Percentiles rank a stretch among this genome's conserved stretches.
Conservation (phyloP, 2,888 invertebrate genomes). For the Germaria angustata region DNA sequence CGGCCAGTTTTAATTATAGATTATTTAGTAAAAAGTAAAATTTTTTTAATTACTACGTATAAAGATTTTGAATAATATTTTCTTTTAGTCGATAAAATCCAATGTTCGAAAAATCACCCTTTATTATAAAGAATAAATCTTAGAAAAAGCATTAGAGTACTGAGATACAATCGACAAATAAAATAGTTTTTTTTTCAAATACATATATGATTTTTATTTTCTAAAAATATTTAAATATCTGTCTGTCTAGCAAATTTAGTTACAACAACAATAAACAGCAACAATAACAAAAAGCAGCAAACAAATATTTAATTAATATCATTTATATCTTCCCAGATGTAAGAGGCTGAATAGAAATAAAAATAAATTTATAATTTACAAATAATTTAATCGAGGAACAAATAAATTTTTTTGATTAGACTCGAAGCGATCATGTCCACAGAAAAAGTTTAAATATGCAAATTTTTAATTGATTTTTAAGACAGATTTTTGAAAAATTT, state of each 20-base stretch:
- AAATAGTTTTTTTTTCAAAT: constrained; percentile 5
- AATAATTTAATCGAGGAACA: too few relatives aligned
- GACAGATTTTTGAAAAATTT: not conserved
- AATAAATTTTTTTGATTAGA: not conserved
- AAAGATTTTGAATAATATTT: too few relatives aligned
- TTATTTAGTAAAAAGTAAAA: too few relatives aligned
- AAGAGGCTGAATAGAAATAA: not conserved
- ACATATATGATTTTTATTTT: constrained; percentile 8
- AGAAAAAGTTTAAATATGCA: not conserved
- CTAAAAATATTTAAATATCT: constrained; percentile 26
- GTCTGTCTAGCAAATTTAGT: constrained; percentile 16
- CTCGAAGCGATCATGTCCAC: not conserved
- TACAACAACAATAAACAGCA: constrained; percentile 41
- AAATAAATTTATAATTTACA: too few relatives aligned
- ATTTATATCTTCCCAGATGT: not conserved
- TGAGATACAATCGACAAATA: not conserved
- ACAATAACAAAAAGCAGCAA: not conserved
- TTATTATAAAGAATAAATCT: not conserved
- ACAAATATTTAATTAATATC: too few relatives aligned
- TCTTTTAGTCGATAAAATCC: not conserved
- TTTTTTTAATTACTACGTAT: too few relatives aligned
- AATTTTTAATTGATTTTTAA: too few relatives aligned
- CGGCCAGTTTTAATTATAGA: too few relatives aligned
- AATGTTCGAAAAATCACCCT: not conserved
- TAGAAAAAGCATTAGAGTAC: not conserved